These are phyloP conservation scores for Protonibea diacanthus DNA, from an alignment of 2,797 vertebrate genomes.

Conservation along the genomic window DNA sequence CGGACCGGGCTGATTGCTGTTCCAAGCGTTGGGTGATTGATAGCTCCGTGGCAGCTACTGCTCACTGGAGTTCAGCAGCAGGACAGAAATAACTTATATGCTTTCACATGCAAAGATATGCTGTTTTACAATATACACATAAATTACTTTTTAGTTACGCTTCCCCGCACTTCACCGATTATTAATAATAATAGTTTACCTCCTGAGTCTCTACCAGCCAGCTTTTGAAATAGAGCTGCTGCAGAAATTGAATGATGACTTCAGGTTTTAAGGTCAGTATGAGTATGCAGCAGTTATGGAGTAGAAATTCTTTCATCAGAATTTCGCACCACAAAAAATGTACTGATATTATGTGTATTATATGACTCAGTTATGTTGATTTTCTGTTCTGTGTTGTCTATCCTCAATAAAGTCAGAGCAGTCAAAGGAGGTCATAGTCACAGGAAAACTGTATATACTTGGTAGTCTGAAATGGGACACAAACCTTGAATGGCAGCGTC, in stretches of 20 bases:
- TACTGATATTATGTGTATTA: not conserved
- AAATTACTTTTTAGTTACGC: not conserved
- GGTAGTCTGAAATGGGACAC: not conserved
- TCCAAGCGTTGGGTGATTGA: conserved; percentile 67
- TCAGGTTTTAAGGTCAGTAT: not conserved
- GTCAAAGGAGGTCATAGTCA: not conserved
- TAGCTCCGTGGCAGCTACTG: conserved; percentile 47
- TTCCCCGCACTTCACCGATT: not conserved
- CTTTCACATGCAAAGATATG: conserved; percentile 29
- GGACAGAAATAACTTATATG: conserved; percentile 45
- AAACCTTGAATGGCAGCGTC: not conserved
- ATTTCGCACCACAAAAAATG: not conserved
- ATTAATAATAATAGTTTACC: not conserved
- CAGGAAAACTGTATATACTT: not conserved
- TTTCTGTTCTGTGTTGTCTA: not conserved
- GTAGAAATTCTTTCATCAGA: not conserved
- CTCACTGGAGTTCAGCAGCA: conserved; percentile 45
- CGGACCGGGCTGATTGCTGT: conserved; percentile 44
- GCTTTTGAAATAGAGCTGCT: not conserved
- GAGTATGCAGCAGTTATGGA: not conserved
- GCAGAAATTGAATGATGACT: not conserved
- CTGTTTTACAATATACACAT: conserved; percentile 5
- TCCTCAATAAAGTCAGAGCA: not conserved
- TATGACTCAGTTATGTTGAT: not conserved
- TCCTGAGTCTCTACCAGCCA: not conserved